phyloP scores from a whole-genome alignment of 2,113 vertebrate species.

The Cephalopterus ornatus region DNA sequence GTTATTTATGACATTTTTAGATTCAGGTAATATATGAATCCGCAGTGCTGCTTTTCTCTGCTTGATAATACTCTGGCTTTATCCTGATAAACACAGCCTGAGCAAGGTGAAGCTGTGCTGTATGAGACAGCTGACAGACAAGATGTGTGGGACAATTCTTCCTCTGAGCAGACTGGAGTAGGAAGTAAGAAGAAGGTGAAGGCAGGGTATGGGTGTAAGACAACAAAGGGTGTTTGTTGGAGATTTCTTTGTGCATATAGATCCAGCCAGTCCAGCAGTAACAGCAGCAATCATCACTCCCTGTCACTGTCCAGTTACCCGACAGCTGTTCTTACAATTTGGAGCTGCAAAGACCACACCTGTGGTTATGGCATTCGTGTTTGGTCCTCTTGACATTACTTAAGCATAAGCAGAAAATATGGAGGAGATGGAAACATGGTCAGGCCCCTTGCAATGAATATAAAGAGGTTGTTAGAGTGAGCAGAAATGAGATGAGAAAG shows the following conservation, averaged over 20 bases:
- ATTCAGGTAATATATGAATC: neutral
- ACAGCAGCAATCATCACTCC: neutral
- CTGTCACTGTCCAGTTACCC: accelerated
- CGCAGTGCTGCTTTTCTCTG: neutral
- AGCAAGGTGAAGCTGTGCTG: neutral
- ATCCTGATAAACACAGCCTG: neutral
- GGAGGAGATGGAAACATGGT: neutral
- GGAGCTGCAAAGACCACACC: neutral
- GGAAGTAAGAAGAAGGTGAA: neutral
- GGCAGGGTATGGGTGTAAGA: no score
- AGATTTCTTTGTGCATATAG: neutral
- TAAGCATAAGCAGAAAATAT: neutral
- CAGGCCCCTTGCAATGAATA: neutral
- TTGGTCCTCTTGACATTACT: no score
- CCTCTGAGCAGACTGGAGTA: accelerated
- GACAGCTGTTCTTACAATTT: neutral
- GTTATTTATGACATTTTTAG: neutral
- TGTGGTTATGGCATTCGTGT: neutral
- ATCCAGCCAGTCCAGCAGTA: neutral
- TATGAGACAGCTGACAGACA: neutral
- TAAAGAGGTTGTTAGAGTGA: neutral
- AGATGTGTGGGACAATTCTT: neutral
- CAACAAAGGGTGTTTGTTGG: neutral
- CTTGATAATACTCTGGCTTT: neutral
- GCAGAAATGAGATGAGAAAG: neutral